Base-by-base conservation (phyloP, 2,888 invertebrate genomes). In the Lysandra bellargus region DNA sequence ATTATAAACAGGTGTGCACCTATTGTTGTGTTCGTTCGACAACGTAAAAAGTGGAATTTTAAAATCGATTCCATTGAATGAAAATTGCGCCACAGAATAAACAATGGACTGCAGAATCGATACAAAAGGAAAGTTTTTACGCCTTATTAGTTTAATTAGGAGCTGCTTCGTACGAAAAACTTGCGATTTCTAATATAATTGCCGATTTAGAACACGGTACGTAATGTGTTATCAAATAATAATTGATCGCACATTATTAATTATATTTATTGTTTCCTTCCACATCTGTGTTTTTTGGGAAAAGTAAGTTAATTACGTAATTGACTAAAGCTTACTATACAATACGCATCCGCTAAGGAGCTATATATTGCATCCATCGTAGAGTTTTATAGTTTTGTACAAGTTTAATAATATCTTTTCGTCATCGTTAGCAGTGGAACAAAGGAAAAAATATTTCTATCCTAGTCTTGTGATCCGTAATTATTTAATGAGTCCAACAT, bases 211-310 rank as follows among this genome's bases (percentile, higher is more conserved):
- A 69, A 33, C 30, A 69, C 64, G 30, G 30, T 4, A 69, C 12
- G 64, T 69, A 30, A 12, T 30, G 12, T 64, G 30, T 33, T 64
- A 64, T 30, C 12, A 30, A 64, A 7, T 64, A 64, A 7, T 64
- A 64, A 64, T 30, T 30, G 12, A 30, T 61, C 61, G 61, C 23
- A 61, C 61, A 61, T 61, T 61, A 61, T 61, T 61, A n/a, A 61
- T 61, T 61, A 23, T 69, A 33, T 69, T 69, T 69, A 69, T 69
- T 69, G 23, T 69, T 69, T 69, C 30, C 64, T 69, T 69, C 64
- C 30, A 69, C 64, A 69, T 30, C 33, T 30, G 57, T 61, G 61
- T 69, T 69, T 33, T 4, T 30, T 33, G 64, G 23, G 49, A 30
- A 6, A 64, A 64, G 2, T 30, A 30, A 64, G 12, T 64, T 12